Base-by-base conservation (phyloP, 2,797 vertebrate species). In the Cossypha caffra region DNA sequence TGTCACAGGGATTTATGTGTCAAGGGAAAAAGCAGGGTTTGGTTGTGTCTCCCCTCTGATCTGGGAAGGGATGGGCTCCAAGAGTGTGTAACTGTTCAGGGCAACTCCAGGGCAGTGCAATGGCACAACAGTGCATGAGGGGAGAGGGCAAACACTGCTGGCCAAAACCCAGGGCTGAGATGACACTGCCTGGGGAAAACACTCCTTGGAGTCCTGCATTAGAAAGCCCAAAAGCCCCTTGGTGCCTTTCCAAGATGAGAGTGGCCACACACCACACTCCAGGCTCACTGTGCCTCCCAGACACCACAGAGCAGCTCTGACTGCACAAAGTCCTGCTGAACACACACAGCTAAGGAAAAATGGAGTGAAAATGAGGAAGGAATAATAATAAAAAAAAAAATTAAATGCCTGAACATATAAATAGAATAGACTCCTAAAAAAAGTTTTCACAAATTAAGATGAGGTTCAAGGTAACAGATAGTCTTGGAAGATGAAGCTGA, bases 61-160 rank as follows among this genome's bases (percentile, higher is more conserved):
- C 38, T 2, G 0, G 43, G 35, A 71, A 54, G 0, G 9, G 86
- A 66, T 24, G 29, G 71, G 51, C 37, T 79, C 55, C 0, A 5
- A 40, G 51, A 28, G 9, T 7, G 29, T 40, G 28, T 8, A 55
- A 45, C 47, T 1, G 7, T 31, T 17, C 40, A 43, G 37, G 13
- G 21, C 25, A 72, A 5, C 48, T 37, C 20, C 31, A 35, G 51
- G 12, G 28, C 0, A 0, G 18, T 5, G 7, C 0, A 14, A 47
- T 10, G 62, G 72, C 82, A 78, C 33, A 21, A 13, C 0, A 1
- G 33, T 5, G 35, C 0, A 0, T 0, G 12, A 57, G 38, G 29
- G 20, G 47, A 55, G 9, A 74, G 31, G 24, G 31, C 8, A 75
- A 45, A 59, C 0, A 1, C 54, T 2, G 13, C 10, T 72, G 69